Base-by-base conservation (phyloP, 2,113 vertebrate species). In the Psephotus haematonotus region DNA sequence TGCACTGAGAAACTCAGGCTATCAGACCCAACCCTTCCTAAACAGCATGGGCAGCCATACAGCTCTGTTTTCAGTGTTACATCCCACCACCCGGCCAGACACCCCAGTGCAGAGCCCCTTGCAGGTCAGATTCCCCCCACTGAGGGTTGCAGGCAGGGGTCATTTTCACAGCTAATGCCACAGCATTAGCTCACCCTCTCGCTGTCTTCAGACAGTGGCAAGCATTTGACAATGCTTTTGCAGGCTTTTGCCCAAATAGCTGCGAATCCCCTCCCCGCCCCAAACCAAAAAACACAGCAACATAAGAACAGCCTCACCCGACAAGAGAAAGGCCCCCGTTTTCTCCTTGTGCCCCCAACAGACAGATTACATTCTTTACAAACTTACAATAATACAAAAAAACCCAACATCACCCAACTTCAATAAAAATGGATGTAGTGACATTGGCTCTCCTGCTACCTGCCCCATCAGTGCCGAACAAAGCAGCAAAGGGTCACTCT, bases 281-380 rank as follows among this genome's bases (percentile, higher is more conserved):
- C 62, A 75, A 44, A 95, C 68, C 55, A 52, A 72, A 92, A 76
- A 92, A 33, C 80, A 91, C 94, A 97, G 96, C 84, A 92, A 94
- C 85, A 71, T 53, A 93, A 90, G 39, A 90, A 85, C 93, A 95
- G 85, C 91, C 91, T 94, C 86, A 83, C 46, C 64, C 85, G 5
- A 62, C 53, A 78, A 49, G 85, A 93, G 90, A 72, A 91, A 93
- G 93, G 93, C 93, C 64, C 79, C 90, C 49, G 2, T 96, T 92
- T 94, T 92, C 93, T 95, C 93, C 96, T 85, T 95, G 79, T 75
- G 92, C 87, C 94, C 94, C 91, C n/a, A 2, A 96, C 82, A 97
- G 94, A 96, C 95, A 96, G 96, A 93, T 97, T 97, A 97, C 93
- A 97, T 97, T 97, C 97, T 97, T 97, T 97, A 97, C 97, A 97